These are phyloP conservation scores for Dendropsophus ebraccatus DNA, from an alignment of 2,113 vertebrate genomes.

Conservation along the genomic window DNA sequence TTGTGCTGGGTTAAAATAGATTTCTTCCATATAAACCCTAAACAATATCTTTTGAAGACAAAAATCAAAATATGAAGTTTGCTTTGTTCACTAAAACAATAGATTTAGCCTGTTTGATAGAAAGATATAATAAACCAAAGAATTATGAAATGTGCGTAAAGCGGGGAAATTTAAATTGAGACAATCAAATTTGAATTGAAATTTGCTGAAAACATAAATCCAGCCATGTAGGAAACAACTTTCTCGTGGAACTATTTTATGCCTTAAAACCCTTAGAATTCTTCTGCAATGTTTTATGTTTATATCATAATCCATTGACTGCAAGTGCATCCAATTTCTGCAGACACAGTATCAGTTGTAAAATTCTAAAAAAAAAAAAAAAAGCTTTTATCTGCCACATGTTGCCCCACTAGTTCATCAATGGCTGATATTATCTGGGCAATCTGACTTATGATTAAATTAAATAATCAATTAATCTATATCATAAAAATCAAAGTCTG, in stretches of 20 bases:
- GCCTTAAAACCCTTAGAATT: background rate
- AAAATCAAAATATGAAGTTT: conserved; percentile 1
- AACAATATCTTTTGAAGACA: background rate
- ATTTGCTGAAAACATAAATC: background rate
- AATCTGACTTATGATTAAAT: too few relatives aligned
- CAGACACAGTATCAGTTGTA: too few relatives aligned
- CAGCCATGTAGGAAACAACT: background rate
- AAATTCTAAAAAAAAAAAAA: too few relatives aligned
- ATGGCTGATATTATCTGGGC: too few relatives aligned
- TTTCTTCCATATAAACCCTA: background rate
- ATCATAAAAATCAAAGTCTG: too few relatives aligned
- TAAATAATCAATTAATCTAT: too few relatives aligned
- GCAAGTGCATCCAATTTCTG: too few relatives aligned
- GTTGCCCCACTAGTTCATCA: too few relatives aligned
- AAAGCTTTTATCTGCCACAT: too few relatives aligned
- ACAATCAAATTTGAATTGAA: background rate
- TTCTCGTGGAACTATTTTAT: background rate
- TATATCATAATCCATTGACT: background rate
- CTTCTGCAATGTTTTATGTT: background rate
- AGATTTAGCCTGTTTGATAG: background rate
- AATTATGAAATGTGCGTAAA: background rate
- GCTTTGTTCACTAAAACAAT: conserved; percentile 20
- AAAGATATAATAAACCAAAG: background rate
- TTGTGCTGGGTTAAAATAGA: background rate
- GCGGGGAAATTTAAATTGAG: background rate